Percentiles rank a stretch among this genome's conserved stretches.
These are phyloP conservation scores for Dynastes grantii DNA, from an alignment of 2,888 invertebrate species.

Conservation along the genomic window DNA sequence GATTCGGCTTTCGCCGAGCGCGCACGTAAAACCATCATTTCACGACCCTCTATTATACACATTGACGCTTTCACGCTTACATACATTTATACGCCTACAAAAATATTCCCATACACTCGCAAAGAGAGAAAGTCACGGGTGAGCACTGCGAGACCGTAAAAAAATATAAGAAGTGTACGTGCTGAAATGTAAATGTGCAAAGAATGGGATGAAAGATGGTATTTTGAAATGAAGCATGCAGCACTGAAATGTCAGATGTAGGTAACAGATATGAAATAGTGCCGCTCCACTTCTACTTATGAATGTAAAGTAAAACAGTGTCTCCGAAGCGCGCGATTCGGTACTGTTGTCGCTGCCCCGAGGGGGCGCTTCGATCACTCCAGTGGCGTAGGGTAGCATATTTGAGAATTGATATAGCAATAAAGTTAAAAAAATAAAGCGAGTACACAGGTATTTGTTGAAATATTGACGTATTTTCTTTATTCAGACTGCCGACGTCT, in stretches of 20 bases:
- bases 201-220: conserved; percentile 70
- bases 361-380: conserved; percentile 40
- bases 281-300: conserved; percentile 65
- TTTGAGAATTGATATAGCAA: background rate
- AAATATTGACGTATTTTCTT: no score
- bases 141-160: conserved; percentile 55
- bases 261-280: conserved; percentile 69
- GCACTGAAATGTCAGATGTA: conserved; percentile 67
- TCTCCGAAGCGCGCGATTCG: conserved; percentile 51
- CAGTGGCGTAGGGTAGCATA: conserved; percentile 15
- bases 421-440: no score
- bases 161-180: conserved; percentile 60
- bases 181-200: conserved; percentile 68
- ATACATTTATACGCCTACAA: conserved; percentile 34
- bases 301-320: conserved; percentile 69
- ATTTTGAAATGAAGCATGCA: conserved; percentile 68
- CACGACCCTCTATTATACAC: conserved; percentile 42
- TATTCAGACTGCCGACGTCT: no score
- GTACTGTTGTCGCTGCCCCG: conserved; percentile 32
- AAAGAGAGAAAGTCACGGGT: conserved; percentile 52
- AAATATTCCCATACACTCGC: conserved; percentile 46
- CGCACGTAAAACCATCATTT: conserved; percentile 43
- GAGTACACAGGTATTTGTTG: no score
- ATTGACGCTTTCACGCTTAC: conserved; percentile 37
- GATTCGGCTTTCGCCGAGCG: conserved; percentile 21